Percentiles rank a stretch among this genome's conserved stretches.
Evolutionary conservation across 35 echinoderm and acorn worm species (phyloP).

Genomic region (Nesometra sesokonis): DNA sequence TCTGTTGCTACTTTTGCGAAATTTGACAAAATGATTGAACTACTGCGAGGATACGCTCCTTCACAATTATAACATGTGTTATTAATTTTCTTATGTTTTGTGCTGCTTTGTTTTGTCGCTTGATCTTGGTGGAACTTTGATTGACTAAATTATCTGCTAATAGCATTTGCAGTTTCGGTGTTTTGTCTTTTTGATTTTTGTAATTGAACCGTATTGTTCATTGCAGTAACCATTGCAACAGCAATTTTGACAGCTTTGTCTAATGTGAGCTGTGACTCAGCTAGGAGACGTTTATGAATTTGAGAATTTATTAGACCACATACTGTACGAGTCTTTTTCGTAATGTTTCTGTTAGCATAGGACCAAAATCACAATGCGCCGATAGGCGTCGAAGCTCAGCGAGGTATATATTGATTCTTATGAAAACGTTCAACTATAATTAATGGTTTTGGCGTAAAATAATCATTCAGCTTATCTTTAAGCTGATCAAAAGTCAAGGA

Average conservation of each 20-base stretch:
- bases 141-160: not conserved
- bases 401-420: conserved; percentile 16
- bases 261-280: not conserved
- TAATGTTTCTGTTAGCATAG: not conserved
- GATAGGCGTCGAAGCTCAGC: conserved; percentile 8
- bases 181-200: not conserved
- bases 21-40: conserved; percentile 22
- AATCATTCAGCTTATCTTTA: conserved; percentile 21
- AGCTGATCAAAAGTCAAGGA: not conserved
- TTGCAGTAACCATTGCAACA: conserved; percentile 16
- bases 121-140: no score
- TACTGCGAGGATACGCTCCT: conserved; percentile 4
- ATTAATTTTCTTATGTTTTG: not conserved
- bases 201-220: conserved; percentile 3
- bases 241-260: not conserved
- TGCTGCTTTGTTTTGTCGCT: not conserved
- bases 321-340: conserved; percentile 12
- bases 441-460: conserved; percentile 21
- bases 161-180: not conserved
- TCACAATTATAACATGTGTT: conserved; percentile 17
- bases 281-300: conserved; percentile 20
- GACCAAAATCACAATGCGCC: conserved; percentile 6
- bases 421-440: conserved; percentile 12
- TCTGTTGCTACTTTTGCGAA: not conserved
- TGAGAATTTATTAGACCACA: conserved; percentile 11